A percentile compares a stretch with the other conserved stretches of the same genome.
phyloP scores from a whole-genome alignment of 2,888 invertebrate species.

The Hedychridium roseum region DNA sequence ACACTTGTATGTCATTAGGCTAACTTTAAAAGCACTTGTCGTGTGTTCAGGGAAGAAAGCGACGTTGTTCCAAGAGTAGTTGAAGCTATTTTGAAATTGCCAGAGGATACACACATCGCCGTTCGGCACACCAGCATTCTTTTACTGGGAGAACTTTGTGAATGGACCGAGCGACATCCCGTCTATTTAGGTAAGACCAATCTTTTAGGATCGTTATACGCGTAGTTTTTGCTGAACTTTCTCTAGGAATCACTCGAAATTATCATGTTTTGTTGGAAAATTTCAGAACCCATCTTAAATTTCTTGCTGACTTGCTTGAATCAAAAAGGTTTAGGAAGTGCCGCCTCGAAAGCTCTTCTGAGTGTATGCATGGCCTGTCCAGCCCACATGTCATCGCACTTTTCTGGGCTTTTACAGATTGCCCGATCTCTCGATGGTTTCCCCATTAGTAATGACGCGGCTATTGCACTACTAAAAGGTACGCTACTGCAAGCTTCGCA shows the following conservation, averaged over 20 bases:
- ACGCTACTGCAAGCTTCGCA: too few relatives aligned
- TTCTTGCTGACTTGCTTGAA: constrained; percentile 79
- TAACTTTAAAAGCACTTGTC: background rate
- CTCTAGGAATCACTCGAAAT: constrained; percentile 1
- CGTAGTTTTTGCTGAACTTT: constrained; percentile 2
- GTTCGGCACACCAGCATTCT: constrained; percentile 89
- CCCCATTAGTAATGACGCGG: constrained; percentile 77
- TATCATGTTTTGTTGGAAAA: constrained; percentile 7
- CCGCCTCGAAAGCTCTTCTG: constrained; percentile 85
- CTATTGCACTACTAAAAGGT: constrained; percentile 79
- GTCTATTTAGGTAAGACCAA: constrained; percentile 70
- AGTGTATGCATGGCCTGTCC: constrained; percentile 86
- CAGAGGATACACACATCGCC: constrained; percentile 82
- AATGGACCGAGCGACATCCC: constrained; percentile 93
- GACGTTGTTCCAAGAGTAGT: constrained; percentile 93
- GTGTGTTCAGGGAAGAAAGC: constrained; percentile 79
- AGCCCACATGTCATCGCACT: constrained; percentile 79
- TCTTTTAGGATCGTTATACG: constrained; percentile 2
- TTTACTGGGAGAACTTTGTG: constrained; percentile 88
- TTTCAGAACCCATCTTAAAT: constrained; percentile 79
- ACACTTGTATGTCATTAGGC: background rate
- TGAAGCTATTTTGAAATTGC: constrained; percentile 86
- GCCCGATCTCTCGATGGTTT: constrained; percentile 78
- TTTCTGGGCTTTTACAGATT: constrained; percentile 77
- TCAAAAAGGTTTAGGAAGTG: constrained; percentile 77